phyloP scores from a whole-genome alignment of 2,797 vertebrate genomes.

The Eptatretus atami region DNA sequence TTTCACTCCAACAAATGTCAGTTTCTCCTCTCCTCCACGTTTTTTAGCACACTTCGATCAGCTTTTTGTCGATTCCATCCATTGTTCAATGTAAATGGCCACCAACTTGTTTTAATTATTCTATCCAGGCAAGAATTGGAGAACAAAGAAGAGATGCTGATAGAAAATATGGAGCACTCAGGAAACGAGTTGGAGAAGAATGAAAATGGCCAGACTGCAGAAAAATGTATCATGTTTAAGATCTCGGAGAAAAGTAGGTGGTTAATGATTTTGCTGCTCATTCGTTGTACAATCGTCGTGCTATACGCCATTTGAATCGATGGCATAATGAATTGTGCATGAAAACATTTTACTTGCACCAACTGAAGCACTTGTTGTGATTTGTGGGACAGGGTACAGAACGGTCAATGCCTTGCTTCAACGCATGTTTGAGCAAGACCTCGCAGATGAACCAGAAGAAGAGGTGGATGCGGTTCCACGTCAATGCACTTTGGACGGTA shows the following conservation, averaged over 20 bases:
- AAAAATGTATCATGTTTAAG: conserved; percentile 28
- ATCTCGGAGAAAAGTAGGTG: conserved; percentile 53
- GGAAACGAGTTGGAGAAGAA: conserved; percentile 16
- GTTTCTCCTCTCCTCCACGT: too few species aligned
- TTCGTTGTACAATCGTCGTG: too few species aligned
- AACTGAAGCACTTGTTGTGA: too few species aligned
- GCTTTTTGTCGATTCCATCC: not conserved
- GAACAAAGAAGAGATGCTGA: conserved; percentile 18
- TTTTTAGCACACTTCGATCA: too few species aligned
- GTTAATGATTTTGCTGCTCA: too few species aligned
- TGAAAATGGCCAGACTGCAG: conserved; percentile 13
- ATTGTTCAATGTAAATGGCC: not conserved
- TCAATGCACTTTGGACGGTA: not conserved
- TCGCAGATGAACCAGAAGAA: conserved; percentile 23
- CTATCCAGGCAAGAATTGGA: conserved; percentile 15
- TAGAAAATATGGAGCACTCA: conserved; percentile 24
- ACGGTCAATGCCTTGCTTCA: conserved; percentile 53
- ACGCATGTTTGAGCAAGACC: conserved; percentile 57
- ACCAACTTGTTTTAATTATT: not conserved
- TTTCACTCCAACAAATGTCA: too few species aligned
- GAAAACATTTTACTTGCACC: too few species aligned
- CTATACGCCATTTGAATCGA: too few species aligned
- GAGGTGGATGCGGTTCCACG: not conserved
- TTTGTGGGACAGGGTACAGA: conserved; percentile 25
- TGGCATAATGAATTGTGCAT: too few species aligned